Base-by-base conservation (phyloP, 2,797 vertebrate species). In the Microhierax caerulescens region DNA sequence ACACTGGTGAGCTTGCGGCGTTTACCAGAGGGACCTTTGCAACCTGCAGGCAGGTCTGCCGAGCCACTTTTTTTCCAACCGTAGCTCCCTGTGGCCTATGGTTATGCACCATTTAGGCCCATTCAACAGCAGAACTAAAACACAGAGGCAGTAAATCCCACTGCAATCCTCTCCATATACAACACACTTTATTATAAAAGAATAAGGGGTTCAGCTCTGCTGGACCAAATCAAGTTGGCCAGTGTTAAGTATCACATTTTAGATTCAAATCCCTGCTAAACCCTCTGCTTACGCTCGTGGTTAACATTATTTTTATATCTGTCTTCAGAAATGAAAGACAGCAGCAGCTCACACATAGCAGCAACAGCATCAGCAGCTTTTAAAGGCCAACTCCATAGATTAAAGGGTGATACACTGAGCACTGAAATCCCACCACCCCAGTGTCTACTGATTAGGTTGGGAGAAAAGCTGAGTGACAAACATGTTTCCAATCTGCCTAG, bases 381-480 rank as follows among this genome's bases (percentile, higher is more conserved):
- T 87, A 97, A 95, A 97, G 95, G 97, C 96, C 94, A 85, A 60
- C 95, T 97, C 93, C 69, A 23, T 67, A 97, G 97, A 98, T 98
- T 97, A 98, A 97, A 98, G 95, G 88, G 96, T 84, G 97, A 97
- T 97, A 97, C 91, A 84, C 65, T 84, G 94, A 92, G 91, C 96
- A 95, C 50, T 0, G 0, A 96, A 97, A 97, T 97, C 96, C 96
- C 96, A 95, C 97, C 94, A 94, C 95, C 97, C 96, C 85, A 93
- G 96, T 85, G 96, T 97, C 97, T 97, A 96, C 97, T 97, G 98
- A 98, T 98, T 98, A 98, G 97, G 96, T 95, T 91, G 15, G 75
- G 93, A 97, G 97, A 98, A 98, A 98, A 97, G 97, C 97, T 97
- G 97, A 98, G 98, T 98, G 98, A 97, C 98, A 98, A 97, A 98